Evolutionary conservation across 2,888 invertebrate species (phyloP).

Genomic region (Drosophila fulvimacula): DNA sequence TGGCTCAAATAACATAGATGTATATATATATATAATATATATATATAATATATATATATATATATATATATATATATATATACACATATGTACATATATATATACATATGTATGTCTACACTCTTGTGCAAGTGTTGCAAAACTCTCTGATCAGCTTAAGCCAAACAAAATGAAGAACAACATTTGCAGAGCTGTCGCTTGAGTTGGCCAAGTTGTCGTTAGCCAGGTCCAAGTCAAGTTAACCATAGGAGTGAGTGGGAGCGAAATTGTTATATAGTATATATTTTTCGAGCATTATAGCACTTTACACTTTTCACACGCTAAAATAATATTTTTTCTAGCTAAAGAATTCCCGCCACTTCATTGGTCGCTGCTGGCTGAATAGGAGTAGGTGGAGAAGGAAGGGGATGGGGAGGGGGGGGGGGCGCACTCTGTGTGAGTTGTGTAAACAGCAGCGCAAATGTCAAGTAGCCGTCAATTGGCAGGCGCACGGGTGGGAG

Average conservation of each 20-base stretch:
- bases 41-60: too few relatives aligned
- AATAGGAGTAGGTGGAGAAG: neutral
- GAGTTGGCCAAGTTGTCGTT: constrained; percentile 49
- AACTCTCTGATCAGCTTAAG: constrained; percentile 78
- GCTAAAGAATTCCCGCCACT: constrained; percentile 42
- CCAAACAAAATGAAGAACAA: constrained; percentile 75
- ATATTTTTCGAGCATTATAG: constrained; percentile 74
- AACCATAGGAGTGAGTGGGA: constrained; percentile 6
- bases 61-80: too few relatives aligned
- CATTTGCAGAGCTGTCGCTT: constrained; percentile 62
- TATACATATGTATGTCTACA: neutral
- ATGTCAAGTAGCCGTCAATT: constrained; percentile 80
- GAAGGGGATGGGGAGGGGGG: constrained; percentile 1
- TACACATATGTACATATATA: too few relatives aligned
- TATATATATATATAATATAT: too few relatives aligned
- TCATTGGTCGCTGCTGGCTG: constrained; percentile 32
- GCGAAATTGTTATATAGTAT: constrained; percentile 50
- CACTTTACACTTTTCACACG: constrained; percentile 80
- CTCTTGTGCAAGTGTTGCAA: constrained; percentile 48
- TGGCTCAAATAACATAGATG: neutral
- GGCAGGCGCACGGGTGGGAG: constrained; percentile 32
- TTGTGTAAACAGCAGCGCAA: constrained; percentile 74
- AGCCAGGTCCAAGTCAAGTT: constrained; percentile 45
- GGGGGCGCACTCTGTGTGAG: constrained; percentile 38
- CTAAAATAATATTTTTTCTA: constrained; percentile 75